Evolutionary conservation across 1,140 invertebrate species (phyloP), one percentile per base, ranked within the genome.

Genomic region (Leptopilina clavipes): DNA sequence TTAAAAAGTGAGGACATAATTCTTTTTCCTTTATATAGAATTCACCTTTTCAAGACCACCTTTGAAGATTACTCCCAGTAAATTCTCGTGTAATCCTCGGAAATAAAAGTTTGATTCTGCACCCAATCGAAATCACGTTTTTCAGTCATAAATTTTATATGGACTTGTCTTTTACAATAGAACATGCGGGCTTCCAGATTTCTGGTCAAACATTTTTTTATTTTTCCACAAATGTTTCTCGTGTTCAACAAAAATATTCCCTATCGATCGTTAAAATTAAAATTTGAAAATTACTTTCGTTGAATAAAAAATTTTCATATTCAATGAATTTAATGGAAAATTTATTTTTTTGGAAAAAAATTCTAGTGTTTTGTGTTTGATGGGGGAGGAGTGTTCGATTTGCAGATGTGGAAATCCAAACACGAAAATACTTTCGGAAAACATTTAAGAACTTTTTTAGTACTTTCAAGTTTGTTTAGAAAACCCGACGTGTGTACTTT

Each of bases 41-140:
- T 22, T 65, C 22, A 31, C 22, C 25, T 31, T 65, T 31, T 31
- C 22, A 65, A 65, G 25, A 65, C 56, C 56, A 65, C 56, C 56
- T 65, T 65, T 65, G 22, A 65, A 65, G 22, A 65, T 65, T 65
- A 65, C 19, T 65, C 22, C 22, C 56, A 65, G 56, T 65, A 65
- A 65, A 65, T 65, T 65, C 56, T 65, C 25, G 56, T 65, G 56
- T 65, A 31, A 65, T 65, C 56, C 56, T 65, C 25, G 56, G 56
- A 65, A 65, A 65, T 65, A 65, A 65, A 65, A 65, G 56, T 65
- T 65, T 31, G 22, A 65, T 65, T 65, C 56, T 31, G 56, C 56
- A 65, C 56, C 56, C 56, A 31, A 65, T 65, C 22, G 56, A 25
- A 65, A 65, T 65, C 56, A 65, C 56, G 56, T 65, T 65, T 65